phyloP scores from a whole-genome alignment of 2,888 invertebrate species.

The Hermaeophaga mercurialis region DNA sequence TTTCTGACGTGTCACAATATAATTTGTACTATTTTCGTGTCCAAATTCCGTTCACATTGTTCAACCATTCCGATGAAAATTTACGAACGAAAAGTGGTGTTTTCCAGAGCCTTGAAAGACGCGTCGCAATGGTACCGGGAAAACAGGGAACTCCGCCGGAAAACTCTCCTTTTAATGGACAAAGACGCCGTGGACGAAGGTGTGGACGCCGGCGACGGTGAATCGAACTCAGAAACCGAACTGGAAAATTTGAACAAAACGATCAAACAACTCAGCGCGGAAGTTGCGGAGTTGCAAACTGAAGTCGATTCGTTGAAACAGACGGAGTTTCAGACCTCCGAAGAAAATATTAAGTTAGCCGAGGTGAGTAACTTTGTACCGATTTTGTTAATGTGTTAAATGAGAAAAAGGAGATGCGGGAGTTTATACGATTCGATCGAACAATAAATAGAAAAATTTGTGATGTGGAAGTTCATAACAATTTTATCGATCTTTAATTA shows the following conservation, averaged over 20 bases:
- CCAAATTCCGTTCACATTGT: no score
- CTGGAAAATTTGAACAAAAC: constrained; percentile 72
- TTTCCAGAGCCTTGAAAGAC: constrained; percentile 68
- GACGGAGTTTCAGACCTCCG: constrained; percentile 74
- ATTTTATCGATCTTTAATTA: no score
- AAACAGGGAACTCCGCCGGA: constrained; percentile 72
- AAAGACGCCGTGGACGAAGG: constrained; percentile 64
- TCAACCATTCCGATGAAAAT: background rate
- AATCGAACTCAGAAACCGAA: constrained; percentile 64
- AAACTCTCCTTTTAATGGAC: constrained; percentile 68
- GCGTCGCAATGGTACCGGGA: constrained; percentile 78
- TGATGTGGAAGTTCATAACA: no score
- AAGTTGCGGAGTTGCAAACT: constrained; percentile 69
- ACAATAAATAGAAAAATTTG: no score
- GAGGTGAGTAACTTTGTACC: constrained; percentile 57
- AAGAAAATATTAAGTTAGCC: constrained; percentile 63
- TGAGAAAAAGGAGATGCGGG: background rate
- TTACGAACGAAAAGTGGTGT: constrained; percentile 1
- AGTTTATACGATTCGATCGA: no score
- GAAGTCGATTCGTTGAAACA: constrained; percentile 68
- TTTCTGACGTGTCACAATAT: no score
- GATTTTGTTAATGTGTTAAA: background rate
- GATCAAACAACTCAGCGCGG: constrained; percentile 67
- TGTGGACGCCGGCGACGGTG: constrained; percentile 57
- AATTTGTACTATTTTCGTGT: no score